Base-by-base conservation (phyloP, 2,888 invertebrate genomes). In the Elaeidobius kamerunicus region DNA sequence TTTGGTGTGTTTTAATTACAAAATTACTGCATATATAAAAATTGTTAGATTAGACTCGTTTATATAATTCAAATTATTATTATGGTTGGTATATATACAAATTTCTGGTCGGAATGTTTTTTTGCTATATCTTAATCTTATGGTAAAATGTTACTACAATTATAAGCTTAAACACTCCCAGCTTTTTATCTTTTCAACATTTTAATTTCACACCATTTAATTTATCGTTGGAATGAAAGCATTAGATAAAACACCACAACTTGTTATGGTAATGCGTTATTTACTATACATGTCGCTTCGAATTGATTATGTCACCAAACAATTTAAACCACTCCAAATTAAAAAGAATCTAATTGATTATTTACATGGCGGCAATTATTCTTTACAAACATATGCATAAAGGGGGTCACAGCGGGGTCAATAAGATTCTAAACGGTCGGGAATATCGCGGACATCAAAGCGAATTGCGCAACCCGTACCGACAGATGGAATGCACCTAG, bases 371-470 rank as follows among this genome's bases (percentile, higher is more conserved):
- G 45, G 44, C 45, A 51, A 43, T 19, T 43, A 30, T 20, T 36
- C 34, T 16, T 34, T 42, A 30, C 28, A 44, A 52, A 44, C 45
- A 32, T 12, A 40, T 52, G 34, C 40, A 41, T 23, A 45, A 52
- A 14, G 18, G 3, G 28, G 52, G 46, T 38, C 44, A 11, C 36
- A 39, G 16, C 40, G 17, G 45, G 38, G 52, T 39, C 45, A 45
- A 52, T 35, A 35, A 52, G 32, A 52, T 52, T 52, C 45, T 28
- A 46, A 45, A 40, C 40, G 41, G 45, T 32, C 27, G 52, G 20
- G 9, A 40, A 36, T 52, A 23, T 23, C 32, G 34, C 40, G 40
- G 28, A 41, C 51, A 52, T 52, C 45, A 40, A 52, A 52, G 45
- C 23, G 16, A 16, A 12, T 36, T 27, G 16, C 28, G 35, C 34